Base-by-base conservation (phyloP, 2,797 vertebrate genomes). In the Centropyge bicolor region DNA sequence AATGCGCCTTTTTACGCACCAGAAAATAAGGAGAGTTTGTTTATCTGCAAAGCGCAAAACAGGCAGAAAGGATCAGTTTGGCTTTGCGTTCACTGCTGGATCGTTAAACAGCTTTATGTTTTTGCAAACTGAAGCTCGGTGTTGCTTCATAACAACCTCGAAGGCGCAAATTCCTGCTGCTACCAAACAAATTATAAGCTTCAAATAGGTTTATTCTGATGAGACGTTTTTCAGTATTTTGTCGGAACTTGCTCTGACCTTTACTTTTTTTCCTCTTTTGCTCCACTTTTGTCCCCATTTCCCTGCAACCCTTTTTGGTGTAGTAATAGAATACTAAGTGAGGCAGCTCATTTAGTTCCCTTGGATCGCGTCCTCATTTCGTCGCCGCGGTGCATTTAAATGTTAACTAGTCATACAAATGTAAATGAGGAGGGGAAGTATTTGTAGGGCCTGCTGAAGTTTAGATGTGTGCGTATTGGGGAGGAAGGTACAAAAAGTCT, bases 401-500 rank as follows among this genome's bases (percentile, higher is more conserved):
- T 96, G 95, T 95, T 94, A 95, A 95, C 92, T 89, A 95, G 94
- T 92, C 91, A 95, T 95, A 95, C 88, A 96, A 82, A 96, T 96
- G 95, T 82, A 95, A 95, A 96, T 96, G 89, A 94, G 90, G 59
- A 94, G 86, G 91, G 93, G 93, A 95, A 95, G 94, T 91, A 77
- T 94, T 93, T 92, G 92, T 80, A 86, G 88, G 86, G 72, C 81
- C 86, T 61, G 49, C 87, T 92, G 89, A 88, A 90, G 89, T 92
- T 67, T 85, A 84, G 84, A 91, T 93, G 85, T 91, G 89, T 91
- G 92, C 86, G 66, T 91, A 74, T 91, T 93, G 89, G 78, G 55
- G 70, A 86, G 70, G 79, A 88, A 92, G 87, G 78, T 88, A 90
- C 89, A 93, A 91, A 92, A 93, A 92, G 92, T 90, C 90, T 88